Percentiles rank a stretch among this genome's conserved stretches.
Evolutionary conservation across 2,888 invertebrate species (phyloP).

Genomic region (Cyaniris semiargus): DNA sequence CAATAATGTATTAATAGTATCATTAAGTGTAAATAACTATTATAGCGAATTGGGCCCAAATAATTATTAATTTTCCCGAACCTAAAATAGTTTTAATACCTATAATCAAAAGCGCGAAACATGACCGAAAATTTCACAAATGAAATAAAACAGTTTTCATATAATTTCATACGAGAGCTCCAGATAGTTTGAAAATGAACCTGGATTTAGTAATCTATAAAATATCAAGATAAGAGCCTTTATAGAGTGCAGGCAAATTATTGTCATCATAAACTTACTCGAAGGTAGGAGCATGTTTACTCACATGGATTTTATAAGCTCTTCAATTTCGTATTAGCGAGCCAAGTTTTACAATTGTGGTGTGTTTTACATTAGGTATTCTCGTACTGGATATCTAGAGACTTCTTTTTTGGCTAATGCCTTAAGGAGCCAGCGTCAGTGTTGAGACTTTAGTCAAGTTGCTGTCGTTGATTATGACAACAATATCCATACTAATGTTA

Average conservation of each 20-base stretch:
- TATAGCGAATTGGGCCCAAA: too few relatives aligned
- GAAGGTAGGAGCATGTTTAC: slow-evolving; percentile 44
- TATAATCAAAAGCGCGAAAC: background rate
- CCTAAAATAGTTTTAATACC: too few relatives aligned
- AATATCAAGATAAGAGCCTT: slow-evolving; percentile 37
- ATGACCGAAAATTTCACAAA: background rate
- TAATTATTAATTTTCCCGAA: too few relatives aligned
- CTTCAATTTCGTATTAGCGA: slow-evolving; percentile 5
- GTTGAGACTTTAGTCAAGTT: too few relatives aligned
- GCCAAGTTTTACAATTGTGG: background rate
- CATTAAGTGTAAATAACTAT: too few relatives aligned
- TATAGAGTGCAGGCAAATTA: slow-evolving; percentile 38
- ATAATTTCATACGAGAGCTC: slow-evolving; percentile 6
- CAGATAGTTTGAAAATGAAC: background rate
- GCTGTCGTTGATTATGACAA: too few relatives aligned
- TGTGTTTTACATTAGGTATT: background rate
- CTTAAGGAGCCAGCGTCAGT: too few relatives aligned
- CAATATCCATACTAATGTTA: too few relatives aligned
- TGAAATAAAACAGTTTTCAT: background rate
- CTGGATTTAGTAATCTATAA: slow-evolving; percentile 20
- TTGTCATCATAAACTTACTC: slow-evolving; percentile 43
- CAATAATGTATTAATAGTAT: too few relatives aligned
- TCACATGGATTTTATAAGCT: slow-evolving; percentile 22
- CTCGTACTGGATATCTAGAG: background rate
- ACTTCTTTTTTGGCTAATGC: background rate